Base-by-base conservation (phyloP, 2,113 vertebrate species). In the Conger conger region DNA sequence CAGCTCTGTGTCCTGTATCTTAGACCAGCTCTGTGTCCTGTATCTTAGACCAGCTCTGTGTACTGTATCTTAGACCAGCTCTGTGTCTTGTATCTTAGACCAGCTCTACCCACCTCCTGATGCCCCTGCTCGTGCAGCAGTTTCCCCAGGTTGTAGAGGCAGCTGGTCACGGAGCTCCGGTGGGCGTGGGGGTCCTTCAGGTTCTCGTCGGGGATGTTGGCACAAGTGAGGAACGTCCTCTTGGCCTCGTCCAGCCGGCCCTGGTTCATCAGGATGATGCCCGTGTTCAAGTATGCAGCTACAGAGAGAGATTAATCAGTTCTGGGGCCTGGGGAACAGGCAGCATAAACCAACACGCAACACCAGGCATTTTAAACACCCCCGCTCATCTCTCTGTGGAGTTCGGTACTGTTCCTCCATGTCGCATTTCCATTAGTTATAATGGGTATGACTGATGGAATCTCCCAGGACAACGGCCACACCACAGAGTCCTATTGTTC, bases 231-330 rank as follows among this genome's bases (percentile, higher is more conserved):
- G 82, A 99, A 99, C 0, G 97, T 99, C 30, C 94, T 96, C 86
- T 96, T 97, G 86, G 98, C 97, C 91, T 99, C 98, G 23, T 99
- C 98, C 4, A 94, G 93, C 84, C 94, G 97, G 36, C 96, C 98
- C 94, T 98, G 97, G 90, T 98, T 99, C 98, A 99, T 99, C 77
- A 97, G 92, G 90, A 99, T 97, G 90, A 99, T 99, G 80, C 98
- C 98, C 0, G 98, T 99, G 94, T 99, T 99, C 95, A 99, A 97
- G 96, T 99, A 99, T 2, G 98, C 98, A 88, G 98, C 98, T 99
- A 92, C 36, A 6, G 68, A 73, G 40, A 1, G 45, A 79, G 23
- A 60, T 60, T 2, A 60, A 23, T 60, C 57, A 60, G 20, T 60
- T 50, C 45, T 50, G 45, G 8, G 11, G 45, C 45, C 15, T 50